These are phyloP conservation scores for Distichodus sexfasciatus DNA, from an alignment of 2,797 vertebrate genomes.

Conservation along the genomic window DNA sequence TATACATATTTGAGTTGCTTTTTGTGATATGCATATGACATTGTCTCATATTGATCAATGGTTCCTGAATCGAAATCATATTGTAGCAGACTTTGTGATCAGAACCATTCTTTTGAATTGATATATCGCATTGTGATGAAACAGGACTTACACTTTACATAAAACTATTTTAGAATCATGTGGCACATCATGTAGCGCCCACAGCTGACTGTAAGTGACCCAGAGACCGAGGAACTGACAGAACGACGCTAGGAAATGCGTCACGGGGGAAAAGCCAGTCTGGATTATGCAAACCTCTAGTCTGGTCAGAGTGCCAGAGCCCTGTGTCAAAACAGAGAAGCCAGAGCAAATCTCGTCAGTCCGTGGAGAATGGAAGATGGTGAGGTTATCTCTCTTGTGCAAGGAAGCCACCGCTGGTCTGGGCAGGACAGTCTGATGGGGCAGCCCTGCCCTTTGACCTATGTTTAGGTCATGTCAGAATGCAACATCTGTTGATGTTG, in stretches of 20 bases:
- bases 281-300: constrained; percentile 30
- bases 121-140: no score
- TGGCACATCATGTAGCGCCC: not conserved
- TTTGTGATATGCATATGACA: no score
- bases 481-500: not conserved
- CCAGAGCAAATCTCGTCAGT: constrained; percentile 5
- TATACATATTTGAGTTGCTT: no score
- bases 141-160: no score
- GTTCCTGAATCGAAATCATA: no score
- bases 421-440: not conserved
- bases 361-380: constrained; percentile 9
- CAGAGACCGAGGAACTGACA: constrained; percentile 19
- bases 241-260: constrained; percentile 15
- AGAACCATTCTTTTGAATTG: no score
- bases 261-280: constrained; percentile 29
- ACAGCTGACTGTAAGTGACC: not conserved
- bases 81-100: no score
- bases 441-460: not conserved
- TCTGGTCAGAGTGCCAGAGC: constrained; percentile 19
- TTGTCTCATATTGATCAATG: no score
- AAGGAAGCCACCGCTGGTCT: not conserved
- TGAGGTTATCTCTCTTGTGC: not conserved
- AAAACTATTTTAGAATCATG: no score
- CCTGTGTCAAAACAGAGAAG: constrained; percentile 25
- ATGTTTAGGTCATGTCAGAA: not conserved